Evolutionary conservation across 2,888 invertebrate genomes (phyloP), one percentile per base, ranked within the genome.

Genomic region (Tholera decimalis): DNA sequence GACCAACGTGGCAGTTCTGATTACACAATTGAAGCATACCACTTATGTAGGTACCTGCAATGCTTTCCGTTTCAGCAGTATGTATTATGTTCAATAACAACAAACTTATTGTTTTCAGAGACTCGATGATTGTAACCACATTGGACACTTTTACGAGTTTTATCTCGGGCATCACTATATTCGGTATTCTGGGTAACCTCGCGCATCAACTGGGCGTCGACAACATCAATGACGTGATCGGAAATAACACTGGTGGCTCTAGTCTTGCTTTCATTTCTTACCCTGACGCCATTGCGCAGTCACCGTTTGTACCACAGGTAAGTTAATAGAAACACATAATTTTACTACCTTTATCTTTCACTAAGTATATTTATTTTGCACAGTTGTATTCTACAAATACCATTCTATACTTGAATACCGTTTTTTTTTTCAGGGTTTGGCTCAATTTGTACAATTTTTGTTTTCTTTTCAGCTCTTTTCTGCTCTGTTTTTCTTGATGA

Each of bases 231-330:
- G 91, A 96, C 7, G 97, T 98, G 0, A 97, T 98, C 0, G 97
- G 97, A 7, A 15, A 0, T 9, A 57, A 1, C 2, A 90, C 96
- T 39, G 97, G 97, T 41, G 98, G 98, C 1, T 97, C 98, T 0
- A 97, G 98, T 15, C 92, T 98, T 50, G 98, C 98, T 0, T 98
- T 98, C 85, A 97, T 98, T 35, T 98, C 98, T 0, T 98, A 98
- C 90, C 98, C 98, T 0, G 98, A 98, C 83, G 98, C 98, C 2
- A 97, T 98, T 64, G 96, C 98, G 0, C 97, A 97, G 82, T 98
- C 98, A 74, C 95, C 96, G 39, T 91, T 96, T n/a, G 96, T 97
- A 6, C 98, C 98, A 1, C 98, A 98, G 96, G 97, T 97, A 70
- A 70, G 83, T 70, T 18, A 37, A 30, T 37, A 13, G 2, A 24